Evolutionary conservation across 2,113 vertebrate genomes (phyloP), one percentile per base, ranked within the genome.

Genomic region (Geococcyx californianus): DNA sequence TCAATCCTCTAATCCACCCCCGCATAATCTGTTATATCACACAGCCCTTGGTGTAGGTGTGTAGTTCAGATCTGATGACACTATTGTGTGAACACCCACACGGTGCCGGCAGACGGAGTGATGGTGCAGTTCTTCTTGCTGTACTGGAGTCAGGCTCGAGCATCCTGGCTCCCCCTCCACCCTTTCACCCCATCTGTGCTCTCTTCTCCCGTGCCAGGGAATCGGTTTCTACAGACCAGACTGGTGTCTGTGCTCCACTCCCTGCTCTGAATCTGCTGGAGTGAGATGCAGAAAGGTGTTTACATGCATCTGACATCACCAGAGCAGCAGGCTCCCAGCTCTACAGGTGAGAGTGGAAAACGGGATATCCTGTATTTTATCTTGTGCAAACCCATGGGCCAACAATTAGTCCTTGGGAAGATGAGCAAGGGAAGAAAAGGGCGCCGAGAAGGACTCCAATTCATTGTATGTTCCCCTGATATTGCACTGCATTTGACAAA

Each of bases 41-140:
- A 44, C 59, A 91, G 95, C 93, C 94, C 90, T 76, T 16, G 73
- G 89, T 95, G 95, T 94, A 95, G 96, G 96, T 97, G 94, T 95
- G 94, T 64, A 64, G 83, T 20, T 87, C 86, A 89, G 83, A 24
- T 47, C 84, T 72, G 91, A 68, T 92, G 95, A 94, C 4, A 5
- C 69, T 72, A 84, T 91, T 92, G 55, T 89, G 89, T 75, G 93
- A 91, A 87, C 95, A 94, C 93, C 89, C 95, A 92, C 91, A 5
- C 44, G 11, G 80, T 31, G 47, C 34, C 7, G 4, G 73, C 93
- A 95, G 86, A 63, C 47, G 0, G 66, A 72, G 87, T 8, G 5
- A 9, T 31, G 84, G 52, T 90, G 93, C 77, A 45, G 42, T 17
- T 66, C 83, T 26, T 60, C 64, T 58, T 45, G 33, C 68, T 45